These are phyloP conservation scores for Nomada hirtipes DNA, from an alignment of 2,888 invertebrate species.

Conservation along the genomic window DNA sequence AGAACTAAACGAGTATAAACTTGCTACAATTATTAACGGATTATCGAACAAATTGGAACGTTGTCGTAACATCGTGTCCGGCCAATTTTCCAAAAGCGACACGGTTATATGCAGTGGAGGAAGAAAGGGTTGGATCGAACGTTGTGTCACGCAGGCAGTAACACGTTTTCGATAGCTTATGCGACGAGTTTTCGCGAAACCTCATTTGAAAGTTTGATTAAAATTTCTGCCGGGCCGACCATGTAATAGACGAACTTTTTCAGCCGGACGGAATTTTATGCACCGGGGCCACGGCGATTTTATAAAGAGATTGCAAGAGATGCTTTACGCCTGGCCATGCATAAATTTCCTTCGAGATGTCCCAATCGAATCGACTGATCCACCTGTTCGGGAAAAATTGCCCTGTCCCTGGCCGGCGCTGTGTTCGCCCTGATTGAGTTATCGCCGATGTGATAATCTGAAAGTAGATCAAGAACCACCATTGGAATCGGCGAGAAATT, in stretches of 20 bases:
- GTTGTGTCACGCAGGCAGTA: slow-evolving; percentile 56
- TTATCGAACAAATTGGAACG: neutral
- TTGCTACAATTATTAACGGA: too few species aligned
- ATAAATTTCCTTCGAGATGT: slow-evolving; percentile 52
- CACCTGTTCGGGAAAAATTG: neutral
- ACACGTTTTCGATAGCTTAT: slow-evolving; percentile 68
- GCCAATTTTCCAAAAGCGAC: slow-evolving; percentile 33
- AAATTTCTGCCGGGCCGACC: slow-evolving; percentile 64
- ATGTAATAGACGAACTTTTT: slow-evolving; percentile 68
- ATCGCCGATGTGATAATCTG: neutral
- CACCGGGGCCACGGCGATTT: slow-evolving; percentile 57
- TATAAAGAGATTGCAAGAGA: slow-evolving; percentile 52
- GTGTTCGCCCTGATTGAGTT: neutral
- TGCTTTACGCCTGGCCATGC: slow-evolving; percentile 44
- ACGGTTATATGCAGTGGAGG: slow-evolving; percentile 19
- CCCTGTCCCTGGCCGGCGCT: neutral
- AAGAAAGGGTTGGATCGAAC: neutral
- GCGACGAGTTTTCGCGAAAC: slow-evolving; percentile 62
- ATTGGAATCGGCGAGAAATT: neutral
- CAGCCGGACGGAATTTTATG: slow-evolving; percentile 61
- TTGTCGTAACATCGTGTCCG: neutral
- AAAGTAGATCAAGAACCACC: neutral
- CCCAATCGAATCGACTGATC: slow-evolving; percentile 15
- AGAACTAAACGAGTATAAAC: too few species aligned
- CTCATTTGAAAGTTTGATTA: slow-evolving; percentile 75